Conservation (phyloP, 2,888 invertebrate species). For the Sesia bembeciformis region DNA sequence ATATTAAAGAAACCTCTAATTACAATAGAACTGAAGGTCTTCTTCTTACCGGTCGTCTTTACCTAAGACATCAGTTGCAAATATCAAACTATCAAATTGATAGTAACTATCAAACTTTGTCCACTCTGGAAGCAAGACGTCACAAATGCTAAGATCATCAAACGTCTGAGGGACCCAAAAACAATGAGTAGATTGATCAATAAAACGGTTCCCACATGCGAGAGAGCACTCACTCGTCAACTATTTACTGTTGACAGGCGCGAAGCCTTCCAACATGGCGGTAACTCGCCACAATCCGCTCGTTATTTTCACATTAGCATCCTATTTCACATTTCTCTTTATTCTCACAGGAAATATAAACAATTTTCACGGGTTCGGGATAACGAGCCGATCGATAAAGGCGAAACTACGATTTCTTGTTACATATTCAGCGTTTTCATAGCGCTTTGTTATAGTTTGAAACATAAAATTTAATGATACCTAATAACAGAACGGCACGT, state of each 20-base stretch:
- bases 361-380: constrained; percentile 32
- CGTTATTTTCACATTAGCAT: constrained; percentile 24
- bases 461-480: too few relatives aligned
- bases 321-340: constrained; percentile 12
- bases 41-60: too few relatives aligned
- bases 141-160: constrained; percentile 18
- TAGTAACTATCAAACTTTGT: constrained; percentile 7
- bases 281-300: constrained; percentile 6
- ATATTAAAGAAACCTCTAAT: too few relatives aligned
- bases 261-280: constrained; percentile 17
- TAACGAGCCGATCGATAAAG: constrained; percentile 53
- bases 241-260: constrained; percentile 26
- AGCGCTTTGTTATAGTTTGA: neutral
- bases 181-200: constrained; percentile 39
- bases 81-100: neutral
- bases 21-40: too few relatives aligned
- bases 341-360: constrained; percentile 27
- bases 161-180: constrained; percentile 18
- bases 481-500: too few relatives aligned
- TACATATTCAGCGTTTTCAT: neutral
- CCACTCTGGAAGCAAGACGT: constrained; percentile 14
- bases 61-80: too few relatives aligned
- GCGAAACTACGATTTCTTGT: constrained; percentile 3
- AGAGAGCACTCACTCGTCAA: constrained; percentile 10
- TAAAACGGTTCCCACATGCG: constrained; percentile 24